phyloP scores from a whole-genome alignment of 2,888 invertebrate genomes.

The Branchinecta sandiegonensis region DNA sequence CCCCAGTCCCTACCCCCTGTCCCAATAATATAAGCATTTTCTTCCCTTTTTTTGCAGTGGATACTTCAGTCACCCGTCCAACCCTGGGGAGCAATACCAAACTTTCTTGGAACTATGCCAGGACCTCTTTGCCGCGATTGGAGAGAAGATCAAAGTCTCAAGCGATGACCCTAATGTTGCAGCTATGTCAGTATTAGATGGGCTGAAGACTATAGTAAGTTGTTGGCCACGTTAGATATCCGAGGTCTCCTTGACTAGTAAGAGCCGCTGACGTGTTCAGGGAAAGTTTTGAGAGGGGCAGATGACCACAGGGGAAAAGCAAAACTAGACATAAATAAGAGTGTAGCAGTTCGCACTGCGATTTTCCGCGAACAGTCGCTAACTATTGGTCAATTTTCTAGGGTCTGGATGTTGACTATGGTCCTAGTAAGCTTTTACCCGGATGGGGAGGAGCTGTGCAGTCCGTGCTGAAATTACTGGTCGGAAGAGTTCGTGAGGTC shows the following conservation, averaged over 20 bases:
- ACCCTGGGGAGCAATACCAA: constrained; percentile 10
- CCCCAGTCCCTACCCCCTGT: too few species aligned
- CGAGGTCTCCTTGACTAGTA: too few species aligned
- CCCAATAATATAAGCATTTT: too few species aligned
- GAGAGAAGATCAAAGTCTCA: background rate
- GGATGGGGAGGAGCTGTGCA: constrained; percentile 7
- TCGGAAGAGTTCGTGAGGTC: too few species aligned
- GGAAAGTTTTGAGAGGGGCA: too few species aligned
- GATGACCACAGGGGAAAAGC: too few species aligned
- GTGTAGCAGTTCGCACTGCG: too few species aligned
- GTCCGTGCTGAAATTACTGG: too few species aligned
- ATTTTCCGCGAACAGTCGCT: too few species aligned
- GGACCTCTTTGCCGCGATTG: background rate
- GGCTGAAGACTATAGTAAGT: constrained; percentile 5
- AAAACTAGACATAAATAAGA: too few species aligned
- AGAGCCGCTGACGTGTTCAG: too few species aligned
- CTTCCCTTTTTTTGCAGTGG: background rate
- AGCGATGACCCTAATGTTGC: constrained; percentile 1
- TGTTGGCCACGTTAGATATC: too few species aligned
- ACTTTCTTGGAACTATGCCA: background rate
- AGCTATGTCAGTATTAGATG: background rate
- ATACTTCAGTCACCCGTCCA: background rate
- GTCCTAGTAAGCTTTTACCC: background rate
- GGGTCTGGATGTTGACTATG: background rate
- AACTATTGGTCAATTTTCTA: background rate